Conservation (phyloP, 1,140 invertebrate genomes). For the Saccostrea glomerata region DNA sequence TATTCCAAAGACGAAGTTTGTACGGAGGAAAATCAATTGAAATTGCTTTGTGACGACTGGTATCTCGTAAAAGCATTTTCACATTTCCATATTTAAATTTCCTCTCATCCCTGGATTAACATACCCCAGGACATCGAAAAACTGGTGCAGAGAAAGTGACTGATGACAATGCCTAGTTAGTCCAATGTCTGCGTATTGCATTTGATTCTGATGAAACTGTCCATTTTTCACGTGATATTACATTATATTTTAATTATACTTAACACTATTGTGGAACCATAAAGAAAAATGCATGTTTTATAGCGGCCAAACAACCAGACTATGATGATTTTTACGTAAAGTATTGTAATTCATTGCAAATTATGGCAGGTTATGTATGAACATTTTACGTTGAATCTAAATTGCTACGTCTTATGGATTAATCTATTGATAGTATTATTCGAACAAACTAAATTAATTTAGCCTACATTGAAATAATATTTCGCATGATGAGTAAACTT, state of each 20-base stretch:
- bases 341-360: neutral
- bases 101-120: neutral
- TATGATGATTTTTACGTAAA: neutral
- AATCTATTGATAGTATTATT: too few species aligned
- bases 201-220: neutral
- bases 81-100: slow-evolving; percentile 21
- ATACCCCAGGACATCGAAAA: slow-evolving; percentile 13
- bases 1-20: neutral
- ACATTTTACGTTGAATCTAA: too few species aligned
- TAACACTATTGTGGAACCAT: neutral
- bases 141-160: neutral
- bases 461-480: too few species aligned
- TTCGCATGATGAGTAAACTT: too few species aligned
- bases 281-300: neutral
- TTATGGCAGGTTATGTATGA: too few species aligned
- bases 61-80: neutral
- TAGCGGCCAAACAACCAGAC: neutral
- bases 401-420: too few species aligned
- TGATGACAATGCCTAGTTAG: neutral
- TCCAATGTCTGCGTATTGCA: neutral
- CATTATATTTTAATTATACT: neutral
- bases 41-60: neutral
- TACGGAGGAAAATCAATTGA: neutral
- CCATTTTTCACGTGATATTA: too few species aligned
- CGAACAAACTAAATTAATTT: too few species aligned